A percentile compares a stretch with the other conserved stretches of the same genome.
Evolutionary conservation across 2,113 vertebrate genomes (phyloP).

Genomic region (Aplodontia rufa): DNA sequence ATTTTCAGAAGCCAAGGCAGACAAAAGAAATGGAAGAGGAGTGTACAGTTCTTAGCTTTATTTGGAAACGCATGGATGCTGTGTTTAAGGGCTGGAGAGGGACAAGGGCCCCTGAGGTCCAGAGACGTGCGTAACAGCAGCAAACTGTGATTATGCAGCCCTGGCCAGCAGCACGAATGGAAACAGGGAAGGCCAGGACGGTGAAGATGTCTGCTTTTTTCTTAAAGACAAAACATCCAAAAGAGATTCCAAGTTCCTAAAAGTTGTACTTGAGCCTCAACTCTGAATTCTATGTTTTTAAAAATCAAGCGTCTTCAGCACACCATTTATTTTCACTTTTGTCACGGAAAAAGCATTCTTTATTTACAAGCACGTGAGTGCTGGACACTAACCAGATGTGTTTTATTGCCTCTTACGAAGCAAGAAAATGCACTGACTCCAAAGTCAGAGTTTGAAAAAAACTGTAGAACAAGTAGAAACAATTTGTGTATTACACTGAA

Average conservation of each 20-base stretch:
- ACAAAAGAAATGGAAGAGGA: constrained; percentile 32
- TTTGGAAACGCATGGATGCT: constrained; percentile 33
- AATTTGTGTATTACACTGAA: not conserved
- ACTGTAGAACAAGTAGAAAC: not conserved
- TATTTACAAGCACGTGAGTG: not conserved
- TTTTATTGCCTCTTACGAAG: not conserved
- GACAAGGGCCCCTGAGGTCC: not conserved
- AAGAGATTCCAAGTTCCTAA: constrained; percentile 40
- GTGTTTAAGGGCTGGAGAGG: not conserved
- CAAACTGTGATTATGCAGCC: not conserved
- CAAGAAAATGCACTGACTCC: not conserved
- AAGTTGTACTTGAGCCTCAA: not conserved
- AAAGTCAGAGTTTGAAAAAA: constrained; percentile 15
- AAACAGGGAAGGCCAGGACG: constrained; percentile 39
- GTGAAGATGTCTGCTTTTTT: not conserved
- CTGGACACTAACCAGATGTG: not conserved
- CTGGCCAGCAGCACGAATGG: not conserved
- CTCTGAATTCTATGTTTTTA: not conserved
- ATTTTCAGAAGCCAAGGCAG: constrained; percentile 45
- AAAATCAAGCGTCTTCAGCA: constrained; percentile 19
- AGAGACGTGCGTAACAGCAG: not conserved
- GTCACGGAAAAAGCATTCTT: not conserved
- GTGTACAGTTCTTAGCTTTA: not conserved
- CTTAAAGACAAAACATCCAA: constrained; percentile 36
- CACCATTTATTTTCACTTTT: not conserved